phyloP scores from a whole-genome alignment of 2,797 vertebrate genomes.

The Phrynocephalus guinanensis region DNA sequence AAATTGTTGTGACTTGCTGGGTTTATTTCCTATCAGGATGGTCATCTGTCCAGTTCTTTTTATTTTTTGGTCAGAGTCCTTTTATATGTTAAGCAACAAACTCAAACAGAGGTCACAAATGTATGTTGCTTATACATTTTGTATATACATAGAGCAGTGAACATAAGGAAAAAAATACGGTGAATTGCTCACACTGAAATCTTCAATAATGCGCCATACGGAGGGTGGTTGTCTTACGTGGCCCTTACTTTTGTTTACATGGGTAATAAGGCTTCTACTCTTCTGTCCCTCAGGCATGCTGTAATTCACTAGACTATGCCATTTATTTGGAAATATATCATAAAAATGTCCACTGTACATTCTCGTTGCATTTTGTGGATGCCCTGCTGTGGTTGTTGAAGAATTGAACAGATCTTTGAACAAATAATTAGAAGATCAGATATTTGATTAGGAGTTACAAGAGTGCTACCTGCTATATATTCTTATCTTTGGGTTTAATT shows the following conservation, averaged over 20 bases:
- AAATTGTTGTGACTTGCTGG: constrained; percentile 60
- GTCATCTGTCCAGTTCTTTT: constrained; percentile 16
- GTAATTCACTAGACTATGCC: not conserved
- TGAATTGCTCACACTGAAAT: constrained; percentile 6
- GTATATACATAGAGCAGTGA: not conserved
- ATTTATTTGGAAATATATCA: not conserved
- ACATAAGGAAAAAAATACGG: not conserved
- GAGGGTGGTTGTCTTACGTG: not conserved
- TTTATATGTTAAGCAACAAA: not conserved
- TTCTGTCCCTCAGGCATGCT: constrained; percentile 2
- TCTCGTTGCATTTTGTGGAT: not conserved
- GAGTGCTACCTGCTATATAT: not conserved
- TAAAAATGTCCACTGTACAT: constrained; percentile 20
- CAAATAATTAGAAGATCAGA: constrained; percentile 12
- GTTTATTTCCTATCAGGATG: constrained; percentile 49
- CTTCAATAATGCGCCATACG: not conserved
- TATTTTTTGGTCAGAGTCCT: constrained; percentile 2
- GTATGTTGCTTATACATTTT: constrained; percentile 8
- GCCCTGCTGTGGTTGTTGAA: constrained; percentile 20
- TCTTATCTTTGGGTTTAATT: constrained; percentile 15
- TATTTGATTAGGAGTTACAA: constrained; percentile 19
- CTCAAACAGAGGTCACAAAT: not conserved
- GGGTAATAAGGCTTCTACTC: not conserved
- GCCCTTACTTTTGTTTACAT: not conserved
- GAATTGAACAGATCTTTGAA: constrained; percentile 27